These are phyloP conservation scores for Gymnothorax reevesii DNA, from an alignment of 2,797 vertebrate genomes.

Conservation along the genomic window DNA sequence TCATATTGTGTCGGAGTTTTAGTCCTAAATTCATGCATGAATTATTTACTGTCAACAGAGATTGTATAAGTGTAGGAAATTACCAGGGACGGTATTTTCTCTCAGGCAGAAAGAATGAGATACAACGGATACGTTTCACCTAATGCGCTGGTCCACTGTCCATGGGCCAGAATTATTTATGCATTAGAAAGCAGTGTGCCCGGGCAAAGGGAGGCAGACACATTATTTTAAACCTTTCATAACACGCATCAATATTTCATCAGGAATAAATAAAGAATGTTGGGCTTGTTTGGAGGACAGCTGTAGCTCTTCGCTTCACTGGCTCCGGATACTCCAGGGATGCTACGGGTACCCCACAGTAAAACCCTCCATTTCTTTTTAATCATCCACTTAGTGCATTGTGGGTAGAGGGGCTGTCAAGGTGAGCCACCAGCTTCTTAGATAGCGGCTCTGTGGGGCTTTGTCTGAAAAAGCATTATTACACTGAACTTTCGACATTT, in stretches of 20 bases:
- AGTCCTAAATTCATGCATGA: slow-evolving; percentile 99
- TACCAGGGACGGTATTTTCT: slow-evolving; percentile 97
- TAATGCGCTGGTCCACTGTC: slow-evolving; percentile 85
- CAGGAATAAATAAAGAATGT: slow-evolving; percentile 99
- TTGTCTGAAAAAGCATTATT: slow-evolving; percentile 55
- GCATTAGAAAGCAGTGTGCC: slow-evolving; percentile 94
- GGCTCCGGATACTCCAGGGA: slow-evolving; percentile 88
- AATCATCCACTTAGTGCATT: slow-evolving; percentile 99
- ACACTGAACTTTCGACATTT: slow-evolving; percentile 42
- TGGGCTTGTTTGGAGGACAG: slow-evolving; percentile 98
- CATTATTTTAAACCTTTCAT: slow-evolving; percentile 99
- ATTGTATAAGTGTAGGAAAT: slow-evolving; percentile 99
- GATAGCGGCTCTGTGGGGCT: slow-evolving; percentile 56
- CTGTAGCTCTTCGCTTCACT: slow-evolving; percentile 94
- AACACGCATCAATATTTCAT: slow-evolving; percentile 99
- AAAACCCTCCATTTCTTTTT: slow-evolving; percentile 99
- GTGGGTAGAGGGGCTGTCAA: slow-evolving; percentile 91
- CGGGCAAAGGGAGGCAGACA: slow-evolving; percentile 85
- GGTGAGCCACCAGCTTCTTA: slow-evolving; percentile 81
- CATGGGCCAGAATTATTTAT: slow-evolving; percentile 94
- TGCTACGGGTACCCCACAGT: slow-evolving; percentile 88
- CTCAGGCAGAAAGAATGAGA: slow-evolving; percentile 99
- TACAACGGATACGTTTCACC: slow-evolving; percentile 87
- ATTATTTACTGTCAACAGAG: slow-evolving; percentile 95
- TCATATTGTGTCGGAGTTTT: slow-evolving; percentile 99